Percentiles rank a stretch among this genome's conserved stretches.
Evolutionary conservation across 1,140 invertebrate genomes (phyloP).

Genomic region (Trichonephila clavipes): DNA sequence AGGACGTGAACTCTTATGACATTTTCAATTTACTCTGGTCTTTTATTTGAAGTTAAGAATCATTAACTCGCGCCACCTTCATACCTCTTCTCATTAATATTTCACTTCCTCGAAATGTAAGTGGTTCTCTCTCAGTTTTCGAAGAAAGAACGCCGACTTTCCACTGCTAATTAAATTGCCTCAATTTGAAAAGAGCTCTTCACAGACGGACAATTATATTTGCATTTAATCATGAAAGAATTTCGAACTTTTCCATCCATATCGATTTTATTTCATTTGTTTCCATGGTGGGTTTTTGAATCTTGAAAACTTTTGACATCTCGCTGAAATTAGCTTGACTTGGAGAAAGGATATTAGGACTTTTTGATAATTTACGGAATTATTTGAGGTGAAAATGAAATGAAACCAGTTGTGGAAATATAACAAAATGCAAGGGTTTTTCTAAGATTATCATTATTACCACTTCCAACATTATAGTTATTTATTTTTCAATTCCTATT

Average conservation of each 20-base stretch:
- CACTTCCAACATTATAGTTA: too few species aligned
- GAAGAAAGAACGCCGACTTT: not conserved
- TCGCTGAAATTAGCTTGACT: too few species aligned
- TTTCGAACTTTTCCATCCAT: not conserved
- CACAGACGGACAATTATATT: not conserved
- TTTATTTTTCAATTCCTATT: too few species aligned
- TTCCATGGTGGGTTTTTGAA: not conserved
- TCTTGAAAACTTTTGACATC: too few species aligned
- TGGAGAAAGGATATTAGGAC: too few species aligned
- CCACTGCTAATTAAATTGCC: conserved; percentile 14
- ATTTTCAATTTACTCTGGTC: not conserved
- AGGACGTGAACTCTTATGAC: not conserved
- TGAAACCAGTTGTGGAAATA: too few species aligned
- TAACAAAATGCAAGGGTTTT: too few species aligned
- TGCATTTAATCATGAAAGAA: conserved; percentile 23
- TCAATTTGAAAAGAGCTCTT: conserved; percentile 13
- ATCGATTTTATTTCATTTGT: not conserved
- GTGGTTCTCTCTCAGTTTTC: not conserved
- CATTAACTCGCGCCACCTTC: conserved; percentile 10
- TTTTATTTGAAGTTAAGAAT: not conserved
- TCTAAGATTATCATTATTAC: too few species aligned
- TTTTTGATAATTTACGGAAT: too few species aligned
- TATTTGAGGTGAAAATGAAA: too few species aligned
- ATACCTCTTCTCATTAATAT: conserved; percentile 31
- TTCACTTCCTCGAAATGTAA: not conserved